Evolutionary conservation across 1,140 invertebrate species (phyloP).

Genomic region (Ridgeia piscesae): DNA sequence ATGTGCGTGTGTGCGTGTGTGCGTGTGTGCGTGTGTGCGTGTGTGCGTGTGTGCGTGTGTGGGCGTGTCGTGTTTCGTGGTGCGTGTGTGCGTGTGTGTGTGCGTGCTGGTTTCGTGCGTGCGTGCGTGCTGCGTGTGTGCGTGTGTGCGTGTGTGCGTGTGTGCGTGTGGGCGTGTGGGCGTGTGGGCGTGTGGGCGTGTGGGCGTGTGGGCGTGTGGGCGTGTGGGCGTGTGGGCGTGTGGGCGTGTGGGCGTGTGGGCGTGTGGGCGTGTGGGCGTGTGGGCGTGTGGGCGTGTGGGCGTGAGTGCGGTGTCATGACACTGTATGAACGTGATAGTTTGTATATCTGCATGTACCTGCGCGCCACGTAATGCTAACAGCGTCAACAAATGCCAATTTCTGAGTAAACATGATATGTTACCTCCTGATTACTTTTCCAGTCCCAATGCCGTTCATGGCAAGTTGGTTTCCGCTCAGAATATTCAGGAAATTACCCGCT

Average conservation of each 20-base stretch:
- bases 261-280: background rate
- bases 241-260: too few species aligned
- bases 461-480: constrained; percentile 15
- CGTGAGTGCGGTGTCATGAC: too few species aligned
- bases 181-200: background rate
- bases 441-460: constrained; percentile 20
- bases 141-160: background rate
- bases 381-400: too few species aligned
- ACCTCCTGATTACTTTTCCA: constrained; percentile 30
- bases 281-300: background rate
- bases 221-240: background rate
- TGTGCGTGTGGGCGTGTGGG: background rate
- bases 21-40: too few species aligned
- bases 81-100: too few species aligned
- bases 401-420: background rate
- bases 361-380: background rate
- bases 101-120: too few species aligned
- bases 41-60: too few species aligned
- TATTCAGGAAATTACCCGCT: constrained; percentile 22
- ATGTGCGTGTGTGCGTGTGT: too few species aligned
- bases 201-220: too few species aligned
- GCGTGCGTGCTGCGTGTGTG: too few species aligned
- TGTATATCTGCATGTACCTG: background rate
- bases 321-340: too few species aligned
- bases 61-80: too few species aligned